phyloP scores from a whole-genome alignment of 2,797 vertebrate species.

The Thunnus albacares region DNA sequence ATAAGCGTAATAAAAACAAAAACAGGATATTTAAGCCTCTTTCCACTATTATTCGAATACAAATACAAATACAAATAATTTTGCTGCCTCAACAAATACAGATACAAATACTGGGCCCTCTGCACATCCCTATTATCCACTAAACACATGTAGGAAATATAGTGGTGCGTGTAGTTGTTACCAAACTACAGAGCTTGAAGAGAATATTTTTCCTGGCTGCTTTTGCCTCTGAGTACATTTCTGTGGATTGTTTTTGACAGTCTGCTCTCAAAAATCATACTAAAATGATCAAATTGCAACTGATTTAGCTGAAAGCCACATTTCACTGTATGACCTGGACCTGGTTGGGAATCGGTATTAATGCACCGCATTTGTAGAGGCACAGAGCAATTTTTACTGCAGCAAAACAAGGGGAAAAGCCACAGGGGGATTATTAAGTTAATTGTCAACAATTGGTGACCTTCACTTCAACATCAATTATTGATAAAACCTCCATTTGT shows the following conservation, averaged over 20 bases:
- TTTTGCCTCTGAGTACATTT: background rate
- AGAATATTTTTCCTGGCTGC: background rate
- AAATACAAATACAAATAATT: too few species aligned
- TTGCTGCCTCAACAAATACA: too few species aligned
- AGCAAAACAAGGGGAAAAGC: background rate
- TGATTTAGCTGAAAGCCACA: background rate
- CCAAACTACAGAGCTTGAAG: background rate
- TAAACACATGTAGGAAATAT: background rate
- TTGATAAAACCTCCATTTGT: background rate
- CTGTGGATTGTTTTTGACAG: background rate
- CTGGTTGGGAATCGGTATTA: background rate
- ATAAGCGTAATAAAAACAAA: too few species aligned
- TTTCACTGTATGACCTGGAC: background rate
- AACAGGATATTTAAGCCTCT: too few species aligned
- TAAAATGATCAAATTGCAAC: background rate
- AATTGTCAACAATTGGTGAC: background rate
- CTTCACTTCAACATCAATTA: background rate
- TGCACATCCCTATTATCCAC: background rate
- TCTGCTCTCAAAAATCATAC: background rate
- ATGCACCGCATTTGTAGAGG: conserved; percentile 5
- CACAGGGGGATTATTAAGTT: background rate
- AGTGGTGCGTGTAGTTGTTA: background rate
- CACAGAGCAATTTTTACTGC: background rate
- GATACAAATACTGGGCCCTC: too few species aligned
- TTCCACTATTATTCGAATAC: too few species aligned